These are phyloP conservation scores for Tricholauxania praeusta DNA, from an alignment of 2,888 invertebrate species.

Conservation along the genomic window DNA sequence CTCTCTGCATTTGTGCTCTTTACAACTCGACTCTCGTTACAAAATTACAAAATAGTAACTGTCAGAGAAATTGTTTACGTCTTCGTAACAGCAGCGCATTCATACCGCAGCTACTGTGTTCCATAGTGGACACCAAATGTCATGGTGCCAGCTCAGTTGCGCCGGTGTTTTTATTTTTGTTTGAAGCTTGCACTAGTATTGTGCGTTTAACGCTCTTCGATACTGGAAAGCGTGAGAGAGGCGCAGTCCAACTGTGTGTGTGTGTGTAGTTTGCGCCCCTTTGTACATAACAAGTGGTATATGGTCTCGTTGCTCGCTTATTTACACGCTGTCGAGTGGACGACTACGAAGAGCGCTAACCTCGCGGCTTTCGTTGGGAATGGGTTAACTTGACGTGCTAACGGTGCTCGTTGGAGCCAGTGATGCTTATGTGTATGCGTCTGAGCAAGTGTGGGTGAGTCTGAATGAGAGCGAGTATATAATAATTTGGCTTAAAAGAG, in stretches of 20 bases:
- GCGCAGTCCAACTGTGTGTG: neutral
- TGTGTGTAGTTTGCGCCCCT: neutral
- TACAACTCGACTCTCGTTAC: too few relatives aligned
- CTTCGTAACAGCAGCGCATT: too few relatives aligned
- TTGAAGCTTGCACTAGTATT: too few relatives aligned
- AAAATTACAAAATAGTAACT: too few relatives aligned
- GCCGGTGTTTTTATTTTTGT: too few relatives aligned
- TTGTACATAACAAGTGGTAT: slow-evolving; percentile 22
- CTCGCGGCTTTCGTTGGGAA: neutral
- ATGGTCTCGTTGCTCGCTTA: slow-evolving; percentile 12
- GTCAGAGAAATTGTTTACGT: too few relatives aligned
- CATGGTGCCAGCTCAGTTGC: too few relatives aligned
- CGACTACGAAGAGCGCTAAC: neutral
- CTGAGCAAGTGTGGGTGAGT: slow-evolving; percentile 32
- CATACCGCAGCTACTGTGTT: too few relatives aligned
- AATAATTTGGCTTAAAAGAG: slow-evolving; percentile 6
- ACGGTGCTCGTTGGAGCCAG: slow-evolving; percentile 5
- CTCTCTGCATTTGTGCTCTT: too few relatives aligned
- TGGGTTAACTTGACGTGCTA: slow-evolving; percentile 3
- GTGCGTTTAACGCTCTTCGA: too few relatives aligned
- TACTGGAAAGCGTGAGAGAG: slow-evolving; percentile 16
- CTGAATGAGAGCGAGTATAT: slow-evolving; percentile 5
- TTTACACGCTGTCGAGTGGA: neutral
- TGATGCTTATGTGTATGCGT: slow-evolving; percentile 33
- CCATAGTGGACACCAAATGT: too few relatives aligned